These are phyloP conservation scores for Porites evermanni DNA, from an alignment of 92 coral and sea anemone species.

Conservation along the genomic window DNA sequence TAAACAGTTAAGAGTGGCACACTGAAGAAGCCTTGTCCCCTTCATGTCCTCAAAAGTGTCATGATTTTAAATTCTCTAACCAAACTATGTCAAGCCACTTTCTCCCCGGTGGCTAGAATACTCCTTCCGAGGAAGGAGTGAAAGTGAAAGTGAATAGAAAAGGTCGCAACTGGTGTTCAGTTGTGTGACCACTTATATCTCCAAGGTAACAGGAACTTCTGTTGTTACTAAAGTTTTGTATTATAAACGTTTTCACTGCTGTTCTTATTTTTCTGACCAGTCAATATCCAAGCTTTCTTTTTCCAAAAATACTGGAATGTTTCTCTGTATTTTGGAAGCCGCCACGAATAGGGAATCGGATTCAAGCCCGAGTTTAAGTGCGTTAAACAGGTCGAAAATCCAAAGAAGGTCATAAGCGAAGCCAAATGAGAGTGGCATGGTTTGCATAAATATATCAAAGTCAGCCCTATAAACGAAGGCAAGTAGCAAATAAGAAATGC, in stretches of 20 bases:
- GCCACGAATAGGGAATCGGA: slow-evolving; percentile 29
- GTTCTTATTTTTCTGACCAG: background rate
- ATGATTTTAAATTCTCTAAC: too few relatives aligned
- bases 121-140: too few relatives aligned
- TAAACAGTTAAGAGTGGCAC: too few relatives aligned
- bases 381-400: slow-evolving; percentile 1
- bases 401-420: slow-evolving; percentile 12
- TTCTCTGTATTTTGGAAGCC: slow-evolving; percentile 36
- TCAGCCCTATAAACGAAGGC: slow-evolving; percentile 20
- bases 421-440: slow-evolving; percentile 18
- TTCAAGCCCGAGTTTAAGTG: slow-evolving; percentile 26
- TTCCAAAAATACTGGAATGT: slow-evolving; percentile 17
- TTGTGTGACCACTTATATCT: too few relatives aligned
- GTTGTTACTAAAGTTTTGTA: background rate
- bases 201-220: too few relatives aligned
- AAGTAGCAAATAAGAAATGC: slow-evolving; percentile 29
- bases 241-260: background rate
- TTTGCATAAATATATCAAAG: slow-evolving; percentile 4
- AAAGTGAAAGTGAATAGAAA: too few relatives aligned
- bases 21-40: too few relatives aligned
- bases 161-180: too few relatives aligned
- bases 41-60: too few relatives aligned
- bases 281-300: background rate
- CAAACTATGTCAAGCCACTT: too few relatives aligned
- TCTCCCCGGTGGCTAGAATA: too few relatives aligned